Evolutionary conservation across 2,888 invertebrate genomes (phyloP).

Genomic region (Chrysolina oricalcia): DNA sequence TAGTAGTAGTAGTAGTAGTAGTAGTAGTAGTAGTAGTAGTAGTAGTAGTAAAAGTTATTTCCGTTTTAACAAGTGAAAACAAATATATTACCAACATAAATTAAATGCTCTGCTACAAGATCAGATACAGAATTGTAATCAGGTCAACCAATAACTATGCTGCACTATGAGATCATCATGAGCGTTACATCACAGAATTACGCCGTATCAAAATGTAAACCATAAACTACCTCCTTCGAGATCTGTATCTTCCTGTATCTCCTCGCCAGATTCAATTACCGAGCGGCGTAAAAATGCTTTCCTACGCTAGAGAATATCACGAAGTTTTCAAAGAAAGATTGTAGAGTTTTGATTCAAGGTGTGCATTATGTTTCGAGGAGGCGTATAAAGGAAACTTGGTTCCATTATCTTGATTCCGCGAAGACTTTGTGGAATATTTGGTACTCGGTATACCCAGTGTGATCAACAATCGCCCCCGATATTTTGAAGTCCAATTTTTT

Average conservation of each 20-base stretch:
- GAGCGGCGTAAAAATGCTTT: slow-evolving; percentile 2
- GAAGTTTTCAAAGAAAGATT: slow-evolving; percentile 1
- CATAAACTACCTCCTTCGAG: slow-evolving; percentile 17
- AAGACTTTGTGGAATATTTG: too few relatives aligned
- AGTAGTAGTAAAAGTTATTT: too few relatives aligned
- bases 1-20: too few relatives aligned
- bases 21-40: too few relatives aligned
- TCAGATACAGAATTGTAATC: not conserved
- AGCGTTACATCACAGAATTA: slow-evolving; percentile 12
- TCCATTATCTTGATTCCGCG: not conserved
- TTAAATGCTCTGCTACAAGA: too few relatives aligned
- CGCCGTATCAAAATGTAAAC: not conserved
- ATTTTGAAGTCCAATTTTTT: too few relatives aligned
- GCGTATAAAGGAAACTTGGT: not conserved
- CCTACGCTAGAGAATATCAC: slow-evolving; percentile 11
- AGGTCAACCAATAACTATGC: not conserved
- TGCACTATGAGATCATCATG: not conserved
- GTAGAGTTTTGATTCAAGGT: not conserved
- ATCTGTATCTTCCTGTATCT: slow-evolving; percentile 10
- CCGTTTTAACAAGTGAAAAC: too few relatives aligned
- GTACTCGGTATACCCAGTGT: too few relatives aligned
- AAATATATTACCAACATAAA: too few relatives aligned
- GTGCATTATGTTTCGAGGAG: not conserved
- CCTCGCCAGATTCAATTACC: slow-evolving; percentile 12
- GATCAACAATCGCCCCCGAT: too few relatives aligned